Conservation (phyloP, 92 coral and sea anemone species). For the Siderastrea siderea region DNA sequence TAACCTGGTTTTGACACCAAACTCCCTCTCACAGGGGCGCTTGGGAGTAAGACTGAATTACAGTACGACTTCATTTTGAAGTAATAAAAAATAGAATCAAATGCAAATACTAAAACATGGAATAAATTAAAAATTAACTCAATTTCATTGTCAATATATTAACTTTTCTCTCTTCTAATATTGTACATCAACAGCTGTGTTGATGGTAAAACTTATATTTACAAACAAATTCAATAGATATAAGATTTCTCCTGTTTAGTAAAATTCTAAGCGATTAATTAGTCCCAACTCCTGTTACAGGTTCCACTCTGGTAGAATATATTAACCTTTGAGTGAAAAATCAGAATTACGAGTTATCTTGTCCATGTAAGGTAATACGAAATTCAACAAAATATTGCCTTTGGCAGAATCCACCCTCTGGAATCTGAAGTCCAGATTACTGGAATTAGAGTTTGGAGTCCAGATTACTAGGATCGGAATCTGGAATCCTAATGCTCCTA, state of each 20-base stretch:
- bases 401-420: too few species aligned
- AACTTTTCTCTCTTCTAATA: conserved; percentile 19
- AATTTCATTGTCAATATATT: conserved; percentile 23
- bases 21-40: neutral
- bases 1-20: neutral
- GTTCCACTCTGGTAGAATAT: too few species aligned
- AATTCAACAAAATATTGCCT: too few species aligned
- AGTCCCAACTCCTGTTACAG: neutral
- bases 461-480: too few species aligned
- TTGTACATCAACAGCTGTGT: neutral
- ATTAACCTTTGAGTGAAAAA: too few species aligned
- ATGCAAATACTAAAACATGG: neutral
- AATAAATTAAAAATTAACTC: neutral
- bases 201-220: neutral
- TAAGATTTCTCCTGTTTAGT: neutral
- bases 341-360: too few species aligned
- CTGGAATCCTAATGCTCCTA: too few species aligned
- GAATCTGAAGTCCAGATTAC: too few species aligned
- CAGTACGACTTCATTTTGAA: neutral
- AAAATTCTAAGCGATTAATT: neutral
- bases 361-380: too few species aligned
- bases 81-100: neutral
- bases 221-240: neutral
- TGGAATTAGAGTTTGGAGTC: too few species aligned
- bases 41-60: neutral